phyloP scores from a whole-genome alignment of 2,888 invertebrate species.

The Caradrina kadenii region DNA sequence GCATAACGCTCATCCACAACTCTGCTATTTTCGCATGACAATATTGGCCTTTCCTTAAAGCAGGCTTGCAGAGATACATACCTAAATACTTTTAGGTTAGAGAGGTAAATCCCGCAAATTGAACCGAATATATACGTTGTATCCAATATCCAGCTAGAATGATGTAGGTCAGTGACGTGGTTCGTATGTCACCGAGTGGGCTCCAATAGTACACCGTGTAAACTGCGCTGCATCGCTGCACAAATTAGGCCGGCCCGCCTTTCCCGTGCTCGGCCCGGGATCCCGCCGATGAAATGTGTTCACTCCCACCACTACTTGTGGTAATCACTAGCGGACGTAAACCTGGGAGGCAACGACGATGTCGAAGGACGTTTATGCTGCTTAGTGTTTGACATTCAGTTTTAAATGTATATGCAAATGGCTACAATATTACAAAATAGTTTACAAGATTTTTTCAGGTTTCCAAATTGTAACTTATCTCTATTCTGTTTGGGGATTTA shows the following conservation, averaged over 20 bases:
- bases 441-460: neutral
- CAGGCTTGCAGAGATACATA: no score
- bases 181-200: constrained; percentile 20
- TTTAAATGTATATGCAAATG: neutral
- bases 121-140: neutral
- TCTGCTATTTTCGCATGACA: no score
- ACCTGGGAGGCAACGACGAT: neutral
- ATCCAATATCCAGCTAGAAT: constrained; percentile 7
- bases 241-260: constrained; percentile 63
- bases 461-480: neutral
- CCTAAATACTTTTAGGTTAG: no score
- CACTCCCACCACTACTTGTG: constrained; percentile 43
- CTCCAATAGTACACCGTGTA: constrained; percentile 37
- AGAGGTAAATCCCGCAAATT: neutral
- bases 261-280: constrained; percentile 61
- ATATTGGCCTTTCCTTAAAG: no score
- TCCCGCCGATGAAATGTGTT: constrained; percentile 47
- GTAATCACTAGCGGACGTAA: constrained; percentile 30
- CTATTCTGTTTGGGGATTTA: neutral
- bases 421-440: neutral
- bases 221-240: constrained; percentile 42
- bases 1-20: no score
- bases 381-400: neutral
- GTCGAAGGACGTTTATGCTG: neutral
- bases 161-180: constrained; percentile 27